Evolutionary conservation across 1,140 invertebrate genomes (phyloP), one percentile per base, ranked within the genome.

Genomic region (Scaptodrosophila lebanonensis): DNA sequence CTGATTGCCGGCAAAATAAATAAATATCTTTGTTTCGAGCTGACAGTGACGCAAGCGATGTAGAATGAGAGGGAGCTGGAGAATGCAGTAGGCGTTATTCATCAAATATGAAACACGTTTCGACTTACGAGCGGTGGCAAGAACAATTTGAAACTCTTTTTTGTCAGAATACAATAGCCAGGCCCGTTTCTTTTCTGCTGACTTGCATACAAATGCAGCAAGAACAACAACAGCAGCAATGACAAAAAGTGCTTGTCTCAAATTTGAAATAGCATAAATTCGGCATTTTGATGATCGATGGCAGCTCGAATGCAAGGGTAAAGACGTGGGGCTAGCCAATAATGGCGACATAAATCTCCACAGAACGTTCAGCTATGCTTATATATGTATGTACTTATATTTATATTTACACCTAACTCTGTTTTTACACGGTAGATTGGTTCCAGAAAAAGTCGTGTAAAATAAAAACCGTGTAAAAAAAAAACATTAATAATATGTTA

Each of bases 281-380:
- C 11, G 42, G 53, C 58, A 60, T 60, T 51, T 58, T 42, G 63
- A 82, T 82, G 75, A 82, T 82, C 75, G 75, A 82, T 82, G 61
- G 25, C 33, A 69, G 51, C 48, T 25, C 40, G 22, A 11, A 38
- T 49, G 36, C 29, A 60, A 71, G 36, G 22, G 22, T 25, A 8
- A 8, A 8, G 22, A 25, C 3, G 8, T 3, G 22, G 22, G 22
- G 22, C 8, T n/a, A 4, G 22, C 3, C 22, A 25, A 66, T 42
- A 38, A 36, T 8, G n/a, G 3, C 53, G 57, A 36, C 64, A 72
- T 60, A 71, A 68, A 53, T 73, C 64, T 40, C 22, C 29, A 20
- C 22, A 25, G 8, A 25, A 25, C 8, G 22, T 8, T 25, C 42
- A 20, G 29, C 13, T 15, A 40, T 27, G 29, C 5, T 30, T 16